phyloP scores from a whole-genome alignment of 2,113 vertebrate genomes.

The Tragelaphus strepsiceros region DNA sequence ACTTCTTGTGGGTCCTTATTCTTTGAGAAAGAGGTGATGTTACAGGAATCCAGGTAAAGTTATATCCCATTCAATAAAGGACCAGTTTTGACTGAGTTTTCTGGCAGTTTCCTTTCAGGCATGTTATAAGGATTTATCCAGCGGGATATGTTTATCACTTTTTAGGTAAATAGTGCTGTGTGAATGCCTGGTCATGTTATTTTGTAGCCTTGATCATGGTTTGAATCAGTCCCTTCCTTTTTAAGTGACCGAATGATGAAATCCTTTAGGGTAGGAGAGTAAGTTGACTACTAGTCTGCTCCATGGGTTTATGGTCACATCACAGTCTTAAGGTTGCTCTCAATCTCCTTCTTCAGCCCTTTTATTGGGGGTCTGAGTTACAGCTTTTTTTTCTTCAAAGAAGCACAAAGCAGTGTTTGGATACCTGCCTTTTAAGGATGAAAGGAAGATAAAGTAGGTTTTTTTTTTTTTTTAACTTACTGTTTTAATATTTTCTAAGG shows the following conservation, averaged over 20 bases:
- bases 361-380: background rate
- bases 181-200: background rate
- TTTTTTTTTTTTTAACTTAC: background rate
- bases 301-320: background rate
- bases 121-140: background rate
- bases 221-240: background rate
- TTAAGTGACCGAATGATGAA: background rate
- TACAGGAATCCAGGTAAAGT: background rate
- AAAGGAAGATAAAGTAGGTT: background rate
- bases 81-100: background rate
- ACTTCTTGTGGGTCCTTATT: background rate
- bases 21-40: background rate
- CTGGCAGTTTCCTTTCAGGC: background rate
- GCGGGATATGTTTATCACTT: background rate
- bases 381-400: background rate
- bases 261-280: background rate
- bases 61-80: background rate
- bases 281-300: background rate
- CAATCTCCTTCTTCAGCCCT: background rate
- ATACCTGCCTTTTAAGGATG: background rate
- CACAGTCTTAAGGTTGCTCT: background rate
- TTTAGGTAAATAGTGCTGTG: background rate
- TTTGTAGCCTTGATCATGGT: background rate
- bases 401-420: background rate
- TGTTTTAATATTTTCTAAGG: slow-evolving; percentile 14